phyloP scores from a whole-genome alignment of 2,888 invertebrate species.

The Rhabditoides inermis region DNA sequence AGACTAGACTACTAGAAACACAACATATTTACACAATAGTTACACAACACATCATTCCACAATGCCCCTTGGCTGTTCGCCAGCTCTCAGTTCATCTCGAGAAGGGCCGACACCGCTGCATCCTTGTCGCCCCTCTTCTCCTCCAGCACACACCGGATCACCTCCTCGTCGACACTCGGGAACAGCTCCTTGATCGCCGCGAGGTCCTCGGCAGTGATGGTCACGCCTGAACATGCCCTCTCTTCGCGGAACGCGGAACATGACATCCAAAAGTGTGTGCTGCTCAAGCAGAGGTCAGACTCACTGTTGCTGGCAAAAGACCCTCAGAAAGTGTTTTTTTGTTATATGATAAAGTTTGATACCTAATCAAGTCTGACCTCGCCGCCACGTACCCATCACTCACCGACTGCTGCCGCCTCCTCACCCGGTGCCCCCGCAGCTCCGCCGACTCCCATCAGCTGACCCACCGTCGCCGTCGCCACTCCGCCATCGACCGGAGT shows the following conservation, averaged over 20 bases:
- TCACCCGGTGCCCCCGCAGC: constrained; percentile 9
- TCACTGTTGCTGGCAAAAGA: too few species aligned
- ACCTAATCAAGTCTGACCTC: neutral
- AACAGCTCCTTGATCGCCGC: constrained; percentile 79
- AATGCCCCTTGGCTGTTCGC: too few species aligned
- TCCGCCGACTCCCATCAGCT: too few species aligned
- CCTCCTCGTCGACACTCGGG: constrained; percentile 84
- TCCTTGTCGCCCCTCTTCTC: constrained; percentile 67
- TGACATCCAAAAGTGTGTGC: too few species aligned
- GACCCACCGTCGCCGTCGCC: too few species aligned
- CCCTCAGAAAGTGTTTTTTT: neutral
- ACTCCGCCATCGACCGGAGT: constrained; percentile 29
- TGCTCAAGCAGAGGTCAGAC: too few species aligned
- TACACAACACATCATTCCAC: too few species aligned
- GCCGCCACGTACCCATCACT: constrained; percentile 3
- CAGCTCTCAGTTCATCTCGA: constrained; percentile 69
- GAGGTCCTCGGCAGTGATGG: constrained; percentile 54
- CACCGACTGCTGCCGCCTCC: constrained; percentile 4
- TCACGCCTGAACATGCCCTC: constrained; percentile 16
- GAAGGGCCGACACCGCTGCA: constrained; percentile 76
- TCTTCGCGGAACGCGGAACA: too few species aligned
- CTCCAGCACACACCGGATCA: constrained; percentile 57
- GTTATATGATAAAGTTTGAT: neutral
- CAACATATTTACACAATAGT: too few species aligned
- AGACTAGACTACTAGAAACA: too few species aligned